Base-by-base conservation (phyloP, 1,140 invertebrate genomes). In the Tachypleus tridentatus region DNA sequence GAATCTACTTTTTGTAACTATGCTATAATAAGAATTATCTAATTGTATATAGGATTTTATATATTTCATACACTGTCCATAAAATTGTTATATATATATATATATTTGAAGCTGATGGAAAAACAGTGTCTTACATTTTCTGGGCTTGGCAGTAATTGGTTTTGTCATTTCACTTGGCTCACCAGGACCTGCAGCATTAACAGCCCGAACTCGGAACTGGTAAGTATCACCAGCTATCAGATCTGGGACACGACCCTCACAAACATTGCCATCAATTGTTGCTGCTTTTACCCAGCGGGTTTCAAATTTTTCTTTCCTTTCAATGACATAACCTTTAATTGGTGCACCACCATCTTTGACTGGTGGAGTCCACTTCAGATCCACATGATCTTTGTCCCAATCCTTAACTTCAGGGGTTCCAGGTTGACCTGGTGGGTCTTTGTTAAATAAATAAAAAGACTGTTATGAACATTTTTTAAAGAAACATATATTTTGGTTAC, bases 351-450 rank as follows among this genome's bases (percentile, higher is more conserved):
- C 93, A 78, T 96, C 91, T 58, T 85, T 89, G 60, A 85, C 76
- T 61, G 93, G 93, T 74, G 89, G 87, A 72, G 85, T 84, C 93
- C 93, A 97, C 80, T 87, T 87, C 65, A 97, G 82, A 72, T 96
- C 92, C 66, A 96, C 89, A 73, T 88, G 87, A 78, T 96, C 89
- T 74, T 91, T 93, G 76, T 97, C 93, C 92, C 92, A 97, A 76
- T 97, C 93, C 52, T 87, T 84, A 8, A 89, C 82, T 75, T 95
- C 89, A 47, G 92, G 92, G 66, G 86, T 85, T 57, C 89, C 89
- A 65, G 93, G 91, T 71, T 91, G 85, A 64, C 91, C 93, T 71
- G 93, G 93, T 76, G 92, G 89, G 77, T 96, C 89, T 88, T 70
- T 58, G n/a, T 47, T 49, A 69, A 57, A 29, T 57, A 56, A 54